Evolutionary conservation across 2,113 vertebrate genomes (phyloP).

Genomic region (Charadrius vociferus): DNA sequence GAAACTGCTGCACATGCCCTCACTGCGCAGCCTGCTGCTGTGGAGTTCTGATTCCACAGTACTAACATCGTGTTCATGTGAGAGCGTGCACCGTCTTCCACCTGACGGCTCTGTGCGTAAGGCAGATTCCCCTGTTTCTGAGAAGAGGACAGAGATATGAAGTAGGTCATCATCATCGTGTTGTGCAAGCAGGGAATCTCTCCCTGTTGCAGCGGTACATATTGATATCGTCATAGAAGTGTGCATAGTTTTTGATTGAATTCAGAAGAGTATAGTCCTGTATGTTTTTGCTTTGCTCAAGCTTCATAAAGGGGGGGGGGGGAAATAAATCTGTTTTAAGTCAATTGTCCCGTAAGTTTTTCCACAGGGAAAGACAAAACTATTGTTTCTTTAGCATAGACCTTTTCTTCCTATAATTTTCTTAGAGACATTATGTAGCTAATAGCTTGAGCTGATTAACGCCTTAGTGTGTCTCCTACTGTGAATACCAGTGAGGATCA

Average conservation of each 20-base stretch:
- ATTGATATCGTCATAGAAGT: fast-evolving
- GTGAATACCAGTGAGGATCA: slow-evolving; percentile 16
- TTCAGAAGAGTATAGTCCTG: not conserved
- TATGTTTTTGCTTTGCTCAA: not conserved
- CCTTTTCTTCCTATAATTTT: slow-evolving; percentile 1
- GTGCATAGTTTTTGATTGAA: not conserved
- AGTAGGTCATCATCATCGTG: not conserved
- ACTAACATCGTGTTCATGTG: not conserved
- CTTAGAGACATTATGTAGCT: not conserved
- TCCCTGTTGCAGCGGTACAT: not conserved
- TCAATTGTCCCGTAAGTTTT: not conserved
- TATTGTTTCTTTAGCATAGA: not conserved
- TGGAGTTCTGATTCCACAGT: not conserved
- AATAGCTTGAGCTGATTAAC: slow-evolving; percentile 52
- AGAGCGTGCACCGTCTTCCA: not conserved
- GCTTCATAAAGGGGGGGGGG: not conserved
- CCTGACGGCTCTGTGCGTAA: not conserved
- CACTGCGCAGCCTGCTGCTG: not conserved
- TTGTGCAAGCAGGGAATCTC: not conserved
- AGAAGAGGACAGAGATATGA: not conserved
- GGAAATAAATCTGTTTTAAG: fast-evolving
- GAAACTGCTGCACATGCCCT: not conserved
- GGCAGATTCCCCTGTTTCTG: not conserved
- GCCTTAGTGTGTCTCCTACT: not conserved
- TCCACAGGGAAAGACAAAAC: not conserved